Base-by-base conservation (phyloP, 2,888 invertebrate species). In the Archips crataeganus region DNA sequence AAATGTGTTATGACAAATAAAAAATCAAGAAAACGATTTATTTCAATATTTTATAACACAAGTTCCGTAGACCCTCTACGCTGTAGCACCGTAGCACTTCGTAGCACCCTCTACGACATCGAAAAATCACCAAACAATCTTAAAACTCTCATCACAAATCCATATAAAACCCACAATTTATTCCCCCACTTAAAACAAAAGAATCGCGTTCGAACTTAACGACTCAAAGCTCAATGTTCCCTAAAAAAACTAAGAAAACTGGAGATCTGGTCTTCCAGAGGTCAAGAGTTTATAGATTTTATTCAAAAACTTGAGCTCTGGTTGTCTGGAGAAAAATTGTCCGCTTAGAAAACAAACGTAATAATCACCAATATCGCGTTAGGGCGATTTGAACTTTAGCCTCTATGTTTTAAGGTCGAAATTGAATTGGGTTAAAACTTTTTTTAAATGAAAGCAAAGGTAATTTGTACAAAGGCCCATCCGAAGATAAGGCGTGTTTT, bases 401-500 rank as follows among this genome's bases (percentile, higher is more conserved):
- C 3, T 1, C 8, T 13, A 13, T n/a, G 13, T 0, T 1, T 42
- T 62, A 47, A 63, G 49, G n/a, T 49, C 4, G 34, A 34, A 13
- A 23, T 32, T 4, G 23, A 34, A 49, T 39, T 32, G 13, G 47
- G 3, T 13, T n/a, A 23, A 9, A 32, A 15, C 3, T 10, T 51
- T 36, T 57, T n/a, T 11, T 2, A 13, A 42, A 39, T 39, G 39
- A 57, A 57, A 39, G 42, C 51, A 8, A 32, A 42, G 23, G 57
- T 67, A 54, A 57, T 74, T 70, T 65, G 61, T 74, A 23, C 64
- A 51, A 71, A 74, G 69, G 13, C 61, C 57, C 67, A 34, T 42
- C 8, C 6, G 4, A 23, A 70, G 74, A 70, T 70, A 74, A 74
- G 61, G 45, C 65, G 65, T 65, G 60, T 69, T 74, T 70, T 59